A percentile compares a stretch with the other conserved stretches of the same genome.
Evolutionary conservation across 2,888 invertebrate genomes (phyloP).

Genomic region (Sceliomorpha sp.): DNA sequence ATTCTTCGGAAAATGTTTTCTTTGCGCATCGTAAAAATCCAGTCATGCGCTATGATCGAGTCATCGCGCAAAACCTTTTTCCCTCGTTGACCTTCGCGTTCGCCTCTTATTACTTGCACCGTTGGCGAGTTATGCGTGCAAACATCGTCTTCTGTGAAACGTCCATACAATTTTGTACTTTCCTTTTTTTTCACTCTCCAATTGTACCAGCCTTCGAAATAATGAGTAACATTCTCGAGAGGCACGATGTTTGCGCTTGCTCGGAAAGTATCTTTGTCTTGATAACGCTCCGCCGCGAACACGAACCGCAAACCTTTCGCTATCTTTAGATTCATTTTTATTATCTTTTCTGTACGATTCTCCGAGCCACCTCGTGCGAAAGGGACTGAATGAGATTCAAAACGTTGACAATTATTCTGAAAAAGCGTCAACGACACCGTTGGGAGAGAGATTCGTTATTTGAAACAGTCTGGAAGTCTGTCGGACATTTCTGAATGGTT

Average conservation of each 20-base stretch:
- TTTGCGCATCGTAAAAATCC: slow-evolving; percentile 49
- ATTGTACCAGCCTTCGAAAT: slow-evolving; percentile 43
- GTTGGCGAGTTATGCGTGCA: slow-evolving; percentile 44
- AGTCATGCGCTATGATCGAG: slow-evolving; percentile 48
- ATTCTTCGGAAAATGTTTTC: slow-evolving; percentile 52
- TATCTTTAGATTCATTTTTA: slow-evolving; percentile 46
- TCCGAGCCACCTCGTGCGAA: too few species aligned
- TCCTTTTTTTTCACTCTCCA: slow-evolving; percentile 16
- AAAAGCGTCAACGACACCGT: too few species aligned
- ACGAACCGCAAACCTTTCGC: slow-evolving; percentile 43
- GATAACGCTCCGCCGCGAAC: slow-evolving; percentile 23
- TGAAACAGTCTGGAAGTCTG: too few species aligned
- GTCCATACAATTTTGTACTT: slow-evolving; percentile 18
- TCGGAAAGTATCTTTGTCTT: slow-evolving; percentile 36
- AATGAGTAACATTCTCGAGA: slow-evolving; percentile 38
- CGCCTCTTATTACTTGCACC: slow-evolving; percentile 41
- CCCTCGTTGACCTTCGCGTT: slow-evolving; percentile 47
- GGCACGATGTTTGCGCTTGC: slow-evolving; percentile 45
- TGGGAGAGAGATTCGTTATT: too few species aligned
- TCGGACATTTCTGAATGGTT: too few species aligned
- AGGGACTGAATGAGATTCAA: too few species aligned
- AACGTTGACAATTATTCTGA: too few species aligned
- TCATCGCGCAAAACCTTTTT: slow-evolving; percentile 48
- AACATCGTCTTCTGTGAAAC: slow-evolving; percentile 40
- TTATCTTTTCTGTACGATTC: slow-evolving; percentile 51